A percentile compares a stretch with the other conserved stretches of the same genome.
phyloP scores from a whole-genome alignment of 2,113 vertebrate genomes.

The Alectura lathami region DNA sequence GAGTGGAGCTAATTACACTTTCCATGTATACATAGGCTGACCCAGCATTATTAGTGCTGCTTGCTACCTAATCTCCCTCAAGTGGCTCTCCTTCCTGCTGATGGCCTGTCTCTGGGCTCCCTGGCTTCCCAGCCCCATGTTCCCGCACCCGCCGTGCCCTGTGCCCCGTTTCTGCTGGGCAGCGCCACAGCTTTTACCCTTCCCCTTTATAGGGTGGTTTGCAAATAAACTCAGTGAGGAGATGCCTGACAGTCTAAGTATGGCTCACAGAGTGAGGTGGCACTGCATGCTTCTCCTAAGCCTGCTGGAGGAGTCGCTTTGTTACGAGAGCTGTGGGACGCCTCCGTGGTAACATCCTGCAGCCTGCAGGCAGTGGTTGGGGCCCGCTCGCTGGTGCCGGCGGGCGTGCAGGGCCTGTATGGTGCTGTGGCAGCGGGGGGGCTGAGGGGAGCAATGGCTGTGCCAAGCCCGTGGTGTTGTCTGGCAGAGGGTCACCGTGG shows the following conservation, averaged over 20 bases:
- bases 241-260: not conserved
- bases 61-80: not conserved
- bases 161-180: not conserved
- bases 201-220: not conserved
- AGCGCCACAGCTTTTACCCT: not conserved
- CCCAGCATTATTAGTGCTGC: not conserved
- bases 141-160: not conserved
- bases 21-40: not conserved
- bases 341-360: not conserved
- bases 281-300: not conserved
- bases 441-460: not conserved
- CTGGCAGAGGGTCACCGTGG: accelerated
- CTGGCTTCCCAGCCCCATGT: not conserved
- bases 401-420: not conserved
- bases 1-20: not conserved
- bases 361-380: not conserved
- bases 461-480: not conserved
- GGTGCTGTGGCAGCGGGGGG: not conserved
- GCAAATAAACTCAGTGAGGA: not conserved
- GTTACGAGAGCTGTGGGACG: not conserved
- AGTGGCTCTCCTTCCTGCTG: accelerated
- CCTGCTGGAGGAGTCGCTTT: not conserved
- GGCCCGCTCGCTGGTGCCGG: not conserved
- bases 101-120: not conserved
- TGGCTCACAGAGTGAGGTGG: not conserved